Evolutionary conservation across 2,113 vertebrate genomes (phyloP), one percentile per base, ranked within the genome.

Genomic region (Picathartes gymnocephalus): DNA sequence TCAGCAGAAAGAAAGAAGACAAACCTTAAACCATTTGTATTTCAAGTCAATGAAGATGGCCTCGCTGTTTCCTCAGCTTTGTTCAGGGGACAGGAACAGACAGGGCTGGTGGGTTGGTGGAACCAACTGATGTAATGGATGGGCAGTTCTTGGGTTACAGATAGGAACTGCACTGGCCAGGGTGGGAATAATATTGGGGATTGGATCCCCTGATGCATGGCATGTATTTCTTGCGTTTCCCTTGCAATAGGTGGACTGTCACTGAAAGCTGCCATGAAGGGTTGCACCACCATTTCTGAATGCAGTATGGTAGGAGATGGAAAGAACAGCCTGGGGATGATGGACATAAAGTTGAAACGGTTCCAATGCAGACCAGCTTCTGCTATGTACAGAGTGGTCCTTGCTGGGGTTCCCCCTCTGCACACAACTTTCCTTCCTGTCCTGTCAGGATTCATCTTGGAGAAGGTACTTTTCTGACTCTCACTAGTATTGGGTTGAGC

Each of bases 221-320:
- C 15, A 45, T 76, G 22, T 66, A 31, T 54, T 88, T 64, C 10
- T 86, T 69, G 8, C 51, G 53, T 77, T 77, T 79, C 28, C 47
- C 12, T 20, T 74, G 3, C 37, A 13, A 13, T 31, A 96, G 92
- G 86, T 65, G 91, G 86, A 68, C 30, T 89, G 17, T 37, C 81
- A 74, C 37, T 96, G 65, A 95, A 97, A 84, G 83, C 88, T 22
- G 92, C 95, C 40, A 92, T 91, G 91, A 97, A 95, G 39, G 96
- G 96, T 10, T 96, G 95, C 48, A 95, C 95, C 40, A 95, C 91
- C 7, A 14, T 91, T 70, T 91, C 92, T 39, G 94, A 96, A 86
- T 96, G 94, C 86, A 84, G 1, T 45, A 61, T 81, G 40, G 77
- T 70, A 71, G 86, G 86, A 87, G 77, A 89, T 15, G 86, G 81